phyloP scores from a whole-genome alignment of 2,797 vertebrate species.

The Syngnathus rostellatus region DNA sequence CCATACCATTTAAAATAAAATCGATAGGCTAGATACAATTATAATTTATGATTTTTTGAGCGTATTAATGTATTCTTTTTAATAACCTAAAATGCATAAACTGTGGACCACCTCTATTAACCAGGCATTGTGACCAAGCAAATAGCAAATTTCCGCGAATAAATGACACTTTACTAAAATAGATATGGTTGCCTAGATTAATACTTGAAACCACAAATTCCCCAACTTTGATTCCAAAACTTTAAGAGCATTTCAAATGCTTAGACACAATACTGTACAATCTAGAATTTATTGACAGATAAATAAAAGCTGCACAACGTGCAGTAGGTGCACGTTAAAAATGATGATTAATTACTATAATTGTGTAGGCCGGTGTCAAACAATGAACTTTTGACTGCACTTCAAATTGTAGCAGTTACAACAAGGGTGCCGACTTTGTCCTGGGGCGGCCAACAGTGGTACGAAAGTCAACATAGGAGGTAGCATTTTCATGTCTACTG shows the following conservation, averaged over 20 bases:
- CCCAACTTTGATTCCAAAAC: background rate
- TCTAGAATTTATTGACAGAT: too few relatives aligned
- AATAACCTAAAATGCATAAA: background rate
- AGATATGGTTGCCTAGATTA: background rate
- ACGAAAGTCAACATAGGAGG: too few relatives aligned
- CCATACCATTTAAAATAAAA: too few relatives aligned
- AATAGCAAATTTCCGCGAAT: background rate
- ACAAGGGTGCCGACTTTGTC: background rate
- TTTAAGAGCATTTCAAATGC: background rate
- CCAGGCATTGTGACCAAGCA: background rate
- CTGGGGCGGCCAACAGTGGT: too few relatives aligned
- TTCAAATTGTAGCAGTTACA: background rate
- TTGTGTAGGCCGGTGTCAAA: too few relatives aligned
- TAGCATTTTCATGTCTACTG: too few relatives aligned
- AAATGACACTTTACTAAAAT: background rate
- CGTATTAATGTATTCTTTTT: too few relatives aligned
- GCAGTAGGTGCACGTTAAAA: background rate
- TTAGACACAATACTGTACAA: background rate
- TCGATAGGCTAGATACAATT: too few relatives aligned
- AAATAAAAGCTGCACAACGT: background rate
- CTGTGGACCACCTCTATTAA: background rate
- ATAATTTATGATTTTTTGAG: too few relatives aligned
- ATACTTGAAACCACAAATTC: background rate
- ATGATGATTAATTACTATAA: background rate
- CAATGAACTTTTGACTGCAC: background rate